Evolutionary conservation across 2,888 invertebrate genomes (phyloP).

Genomic region (Coelopa pilipes): DNA sequence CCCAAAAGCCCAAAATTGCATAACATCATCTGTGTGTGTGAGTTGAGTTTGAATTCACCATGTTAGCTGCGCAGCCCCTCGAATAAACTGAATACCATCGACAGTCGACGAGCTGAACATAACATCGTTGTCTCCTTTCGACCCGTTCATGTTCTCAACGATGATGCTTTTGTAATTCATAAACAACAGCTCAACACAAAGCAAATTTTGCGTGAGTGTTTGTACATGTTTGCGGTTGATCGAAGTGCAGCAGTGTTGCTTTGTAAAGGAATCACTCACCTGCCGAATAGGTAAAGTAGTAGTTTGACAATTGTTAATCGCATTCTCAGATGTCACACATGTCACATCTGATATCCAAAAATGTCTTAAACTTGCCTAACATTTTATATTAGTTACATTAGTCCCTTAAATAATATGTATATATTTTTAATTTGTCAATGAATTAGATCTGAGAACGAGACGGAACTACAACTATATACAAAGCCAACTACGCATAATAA

Average conservation of each 20-base stretch:
- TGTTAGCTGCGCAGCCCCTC: conserved; percentile 17
- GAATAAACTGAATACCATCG: conserved; percentile 8
- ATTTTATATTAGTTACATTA: too few species aligned
- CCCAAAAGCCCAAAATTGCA: conserved; percentile 56
- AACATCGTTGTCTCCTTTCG: too few species aligned
- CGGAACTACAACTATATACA: neutral
- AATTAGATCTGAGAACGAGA: conserved; percentile 25
- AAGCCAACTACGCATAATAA: conserved; percentile 20
- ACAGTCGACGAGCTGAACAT: neutral
- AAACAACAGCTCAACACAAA: conserved; percentile 11
- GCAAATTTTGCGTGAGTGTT: conserved; percentile 44
- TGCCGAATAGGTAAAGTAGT: too few species aligned
- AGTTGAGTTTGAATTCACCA: conserved; percentile 37
- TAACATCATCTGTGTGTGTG: conserved; percentile 55
- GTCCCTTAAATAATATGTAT: neutral
- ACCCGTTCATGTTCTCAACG: conserved; percentile 22
- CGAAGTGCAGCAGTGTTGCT: conserved; percentile 27
- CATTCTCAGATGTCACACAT: too few species aligned
- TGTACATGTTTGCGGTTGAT: conserved; percentile 44
- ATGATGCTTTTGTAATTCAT: conserved; percentile 27
- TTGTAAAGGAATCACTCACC: neutral
- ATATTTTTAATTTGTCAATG: conserved; percentile 9
- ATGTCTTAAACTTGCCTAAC: too few species aligned
- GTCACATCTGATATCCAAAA: too few species aligned
- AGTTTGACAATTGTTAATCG: too few species aligned